phyloP scores from a whole-genome alignment of 2,797 vertebrate species.

The Manis crassicaudata region DNA sequence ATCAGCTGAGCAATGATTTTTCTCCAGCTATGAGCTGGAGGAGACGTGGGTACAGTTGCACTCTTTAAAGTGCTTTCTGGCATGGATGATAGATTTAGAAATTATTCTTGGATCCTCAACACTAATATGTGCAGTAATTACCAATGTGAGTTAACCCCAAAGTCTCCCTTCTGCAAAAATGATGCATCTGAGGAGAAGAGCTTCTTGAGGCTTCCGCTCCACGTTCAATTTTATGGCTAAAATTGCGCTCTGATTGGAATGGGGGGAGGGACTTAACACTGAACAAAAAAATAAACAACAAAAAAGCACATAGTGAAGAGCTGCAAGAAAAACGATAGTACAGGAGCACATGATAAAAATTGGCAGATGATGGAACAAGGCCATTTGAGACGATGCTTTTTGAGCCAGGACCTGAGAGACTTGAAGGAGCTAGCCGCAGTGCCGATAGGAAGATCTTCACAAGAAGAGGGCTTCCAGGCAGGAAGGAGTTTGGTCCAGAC shows the following conservation, averaged over 20 bases:
- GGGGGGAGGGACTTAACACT: neutral
- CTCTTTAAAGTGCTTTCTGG: conserved; percentile 17
- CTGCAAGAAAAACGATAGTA: neutral
- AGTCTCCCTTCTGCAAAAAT: neutral
- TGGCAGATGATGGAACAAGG: neutral
- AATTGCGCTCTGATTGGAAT: neutral
- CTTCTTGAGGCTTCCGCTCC: neutral
- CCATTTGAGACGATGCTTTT: neutral
- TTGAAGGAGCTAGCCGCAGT: neutral
- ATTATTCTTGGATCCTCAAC: neutral
- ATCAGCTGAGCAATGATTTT: neutral
- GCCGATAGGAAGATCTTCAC: neutral
- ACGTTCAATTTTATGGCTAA: neutral
- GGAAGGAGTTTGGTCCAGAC: neutral
- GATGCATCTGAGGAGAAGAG: neutral
- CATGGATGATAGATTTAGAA: neutral
- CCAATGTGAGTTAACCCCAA: neutral
- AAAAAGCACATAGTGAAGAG: neutral
- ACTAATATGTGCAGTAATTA: neutral
- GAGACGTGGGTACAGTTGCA: neutral
- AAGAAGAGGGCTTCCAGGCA: neutral
- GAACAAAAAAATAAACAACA: neutral
- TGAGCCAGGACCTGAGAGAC: neutral
- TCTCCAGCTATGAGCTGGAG: neutral
- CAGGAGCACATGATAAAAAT: neutral